A percentile compares a stretch with the other conserved stretches of the same genome.
phyloP scores from a whole-genome alignment of 1,140 invertebrate genomes.

The Macrosteles quadrilineatus region DNA sequence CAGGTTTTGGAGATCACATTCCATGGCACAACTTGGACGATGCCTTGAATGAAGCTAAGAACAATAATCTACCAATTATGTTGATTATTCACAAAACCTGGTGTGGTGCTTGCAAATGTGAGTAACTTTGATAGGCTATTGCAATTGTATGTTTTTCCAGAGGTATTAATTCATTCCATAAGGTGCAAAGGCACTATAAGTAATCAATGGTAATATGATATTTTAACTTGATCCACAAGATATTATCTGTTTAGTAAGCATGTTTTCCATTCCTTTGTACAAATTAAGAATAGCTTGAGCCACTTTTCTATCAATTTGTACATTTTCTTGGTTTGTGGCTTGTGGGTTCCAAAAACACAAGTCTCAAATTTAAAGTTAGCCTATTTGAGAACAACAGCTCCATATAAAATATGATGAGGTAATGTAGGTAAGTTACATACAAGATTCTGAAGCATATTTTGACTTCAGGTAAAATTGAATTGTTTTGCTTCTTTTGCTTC shows the following conservation, averaged over 20 bases:
- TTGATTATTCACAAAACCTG: slow-evolving; percentile 64
- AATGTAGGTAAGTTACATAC: no score
- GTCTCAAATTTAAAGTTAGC: no score
- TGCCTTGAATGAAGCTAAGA: slow-evolving; percentile 50
- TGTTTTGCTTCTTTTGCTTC: neutral
- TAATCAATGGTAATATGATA: no score
- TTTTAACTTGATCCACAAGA: no score
- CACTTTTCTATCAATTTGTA: no score
- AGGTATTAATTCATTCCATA: neutral
- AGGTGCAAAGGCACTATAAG: neutral
- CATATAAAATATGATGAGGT: no score
- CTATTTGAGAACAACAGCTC: no score
- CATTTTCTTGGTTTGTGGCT: no score
- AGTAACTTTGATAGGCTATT: slow-evolving; percentile 7
- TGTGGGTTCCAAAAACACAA: no score
- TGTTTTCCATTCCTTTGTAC: neutral
- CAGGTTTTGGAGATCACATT: slow-evolving; percentile 34
- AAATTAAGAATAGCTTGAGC: no score
- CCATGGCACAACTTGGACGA: slow-evolving; percentile 52
- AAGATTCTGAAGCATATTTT: no score
- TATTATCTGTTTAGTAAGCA: neutral
- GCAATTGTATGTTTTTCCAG: neutral
- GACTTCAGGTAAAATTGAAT: no score
- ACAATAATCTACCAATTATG: slow-evolving; percentile 59
- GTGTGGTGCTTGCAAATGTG: slow-evolving; percentile 63